Base-by-base conservation (phyloP, 2,113 vertebrate species). In the Rhizomys pruinosus region DNA sequence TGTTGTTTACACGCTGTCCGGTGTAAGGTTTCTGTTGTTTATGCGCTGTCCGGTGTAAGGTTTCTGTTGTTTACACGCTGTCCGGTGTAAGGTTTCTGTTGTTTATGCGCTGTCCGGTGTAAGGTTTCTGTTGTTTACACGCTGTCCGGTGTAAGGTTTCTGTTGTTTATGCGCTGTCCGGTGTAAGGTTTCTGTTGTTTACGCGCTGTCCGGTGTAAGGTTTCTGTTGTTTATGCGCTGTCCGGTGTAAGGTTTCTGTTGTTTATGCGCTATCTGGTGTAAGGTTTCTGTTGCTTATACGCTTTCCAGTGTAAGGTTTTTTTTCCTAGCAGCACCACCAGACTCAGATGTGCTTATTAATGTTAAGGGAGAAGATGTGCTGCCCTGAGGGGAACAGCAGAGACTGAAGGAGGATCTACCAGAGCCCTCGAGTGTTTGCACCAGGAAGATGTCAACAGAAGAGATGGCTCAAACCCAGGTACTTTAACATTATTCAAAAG, bases 401-500 rank as follows among this genome's bases (percentile, higher is more conserved):
- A 44, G 19, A 84, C 77, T n/a, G 55, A 47, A 85, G 92, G 13
- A 74, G 80, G 82, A 79, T 77, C 64, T 79, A 68, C 72, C 17
- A 12, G 23, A 72, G 15, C 37, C 29, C 52, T 25, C n/a, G 11
- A n/a, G n/a, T 59, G 66, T 12, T 4, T 44, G 44, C 63, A 57
- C 29, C 42, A 72, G 73, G 68, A 88, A 61, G 34, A 90, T 2
- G 73, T 90, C 77, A 64, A 44, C 16, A 74, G 59, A 82, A 2
- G 34, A 80, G 42, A 78, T 10, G 7, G 5, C 68, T 87, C 57
- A 73, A 73, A 69, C 23, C 29, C 89, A 79, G 55, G 22, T 37
- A 57, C 11, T 61, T 90, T 90, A 42, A 59, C 39, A 27, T 82
- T 73, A 82, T 89, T 63, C 87, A n/a, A n/a, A n/a, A n/a, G n/a